phyloP scores from a whole-genome alignment of 2,113 vertebrate genomes.

The Tragelaphus buxtoni region DNA sequence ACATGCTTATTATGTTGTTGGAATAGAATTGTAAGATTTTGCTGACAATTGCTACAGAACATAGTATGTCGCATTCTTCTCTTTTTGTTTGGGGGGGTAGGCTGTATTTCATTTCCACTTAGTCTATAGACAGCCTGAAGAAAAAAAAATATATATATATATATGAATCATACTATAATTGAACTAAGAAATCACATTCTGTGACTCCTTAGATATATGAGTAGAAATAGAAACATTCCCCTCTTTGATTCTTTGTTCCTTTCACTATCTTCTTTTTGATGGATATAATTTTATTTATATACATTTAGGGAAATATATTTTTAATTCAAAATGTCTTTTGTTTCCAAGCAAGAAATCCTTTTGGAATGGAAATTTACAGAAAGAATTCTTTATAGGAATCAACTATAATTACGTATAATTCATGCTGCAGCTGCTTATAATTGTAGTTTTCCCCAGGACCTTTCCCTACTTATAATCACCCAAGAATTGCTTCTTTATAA shows the following conservation, averaged over 20 bases:
- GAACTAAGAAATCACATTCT: constrained; percentile 80
- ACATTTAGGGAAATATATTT: constrained; percentile 85
- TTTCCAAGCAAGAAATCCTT: constrained; percentile 85
- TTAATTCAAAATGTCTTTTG: constrained; percentile 87
- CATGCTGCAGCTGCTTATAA: constrained; percentile 92
- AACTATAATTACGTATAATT: constrained; percentile 93
- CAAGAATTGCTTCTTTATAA: constrained; percentile 78
- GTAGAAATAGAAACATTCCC: not conserved
- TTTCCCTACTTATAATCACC: constrained; percentile 71
- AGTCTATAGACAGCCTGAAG: constrained; percentile 67
- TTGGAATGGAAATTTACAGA: constrained; percentile 89
- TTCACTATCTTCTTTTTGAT: constrained; percentile 66
- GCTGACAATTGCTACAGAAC: constrained; percentile 65
- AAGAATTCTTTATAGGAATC: constrained; percentile 95
- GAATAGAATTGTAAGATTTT: constrained; percentile 72
- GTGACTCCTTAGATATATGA: not conserved
- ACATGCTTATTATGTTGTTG: constrained; percentile 69
- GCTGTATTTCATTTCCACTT: constrained; percentile 57
- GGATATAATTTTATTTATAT: constrained; percentile 60
- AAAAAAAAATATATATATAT: constrained; percentile 33
- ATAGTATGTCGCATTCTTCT: constrained; percentile 14
- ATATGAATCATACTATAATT: constrained; percentile 71
- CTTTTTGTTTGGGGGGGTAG: not conserved
- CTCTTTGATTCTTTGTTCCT: constrained; percentile 69
- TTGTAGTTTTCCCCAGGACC: constrained; percentile 82